phyloP scores from a whole-genome alignment of 92 coral and sea anemone genomes.

The Parazoanthus swiftii region DNA sequence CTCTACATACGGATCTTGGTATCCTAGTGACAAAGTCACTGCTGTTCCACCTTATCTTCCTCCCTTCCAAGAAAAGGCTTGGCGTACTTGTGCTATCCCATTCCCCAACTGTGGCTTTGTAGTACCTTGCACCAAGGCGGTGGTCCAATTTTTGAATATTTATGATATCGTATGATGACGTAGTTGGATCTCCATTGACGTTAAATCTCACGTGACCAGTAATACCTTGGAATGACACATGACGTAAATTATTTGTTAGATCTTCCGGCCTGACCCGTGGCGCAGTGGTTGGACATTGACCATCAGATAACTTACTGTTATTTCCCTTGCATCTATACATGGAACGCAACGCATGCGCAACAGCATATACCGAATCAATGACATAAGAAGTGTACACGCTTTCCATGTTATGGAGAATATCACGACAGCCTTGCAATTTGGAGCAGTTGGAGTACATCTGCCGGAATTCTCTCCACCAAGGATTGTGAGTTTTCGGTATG shows the following conservation, averaged over 20 bases:
- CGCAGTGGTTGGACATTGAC: constrained; percentile 57
- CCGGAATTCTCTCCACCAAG: constrained; percentile 60
- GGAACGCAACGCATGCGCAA: constrained; percentile 59
- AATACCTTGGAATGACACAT: constrained; percentile 56
- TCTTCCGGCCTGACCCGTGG: constrained; percentile 60
- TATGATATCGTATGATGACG: constrained; percentile 66
- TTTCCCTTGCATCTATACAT: constrained; percentile 53
- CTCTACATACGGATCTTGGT: constrained; percentile 65
- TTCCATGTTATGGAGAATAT: constrained; percentile 36
- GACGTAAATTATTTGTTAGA: constrained; percentile 54
- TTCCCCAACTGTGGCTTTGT: constrained; percentile 45
- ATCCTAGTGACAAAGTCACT: not conserved
- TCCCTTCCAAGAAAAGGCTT: constrained; percentile 41
- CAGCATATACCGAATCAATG: constrained; percentile 63
- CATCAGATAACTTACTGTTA: constrained; percentile 28
- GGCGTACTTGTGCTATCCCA: constrained; percentile 35
- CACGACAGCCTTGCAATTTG: not conserved
- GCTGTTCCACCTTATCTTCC: constrained; percentile 53
- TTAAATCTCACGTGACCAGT: constrained; percentile 65
- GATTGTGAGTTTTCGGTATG: not conserved
- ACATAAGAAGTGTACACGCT: constrained; percentile 56
- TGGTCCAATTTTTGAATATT: constrained; percentile 41
- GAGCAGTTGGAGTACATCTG: constrained; percentile 53
- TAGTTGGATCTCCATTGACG: constrained; percentile 56
- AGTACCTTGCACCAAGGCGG: not conserved